phyloP scores from a whole-genome alignment of 37 sponge, comb jelly and placozoan genomes.

The Crambe crambe region DNA sequence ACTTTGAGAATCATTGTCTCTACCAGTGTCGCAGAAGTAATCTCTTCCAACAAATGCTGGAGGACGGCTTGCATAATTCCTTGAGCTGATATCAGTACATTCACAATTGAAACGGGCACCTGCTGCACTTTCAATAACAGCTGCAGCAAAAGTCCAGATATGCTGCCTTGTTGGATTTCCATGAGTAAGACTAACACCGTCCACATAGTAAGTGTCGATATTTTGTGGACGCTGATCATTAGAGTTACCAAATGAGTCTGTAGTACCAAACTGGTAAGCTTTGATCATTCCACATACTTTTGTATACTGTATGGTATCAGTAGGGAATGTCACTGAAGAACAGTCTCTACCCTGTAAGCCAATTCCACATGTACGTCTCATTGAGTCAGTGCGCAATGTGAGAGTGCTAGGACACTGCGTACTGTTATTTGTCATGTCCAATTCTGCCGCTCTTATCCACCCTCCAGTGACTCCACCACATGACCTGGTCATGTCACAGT shows the following conservation, averaged over 20 bases:
- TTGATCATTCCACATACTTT: constrained; percentile 38
- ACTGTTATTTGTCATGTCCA: neutral
- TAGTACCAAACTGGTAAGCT: constrained; percentile 23
- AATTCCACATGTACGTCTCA: neutral
- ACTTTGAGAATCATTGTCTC: neutral
- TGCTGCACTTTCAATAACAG: neutral
- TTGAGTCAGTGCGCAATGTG: neutral
- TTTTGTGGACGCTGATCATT: too few species aligned
- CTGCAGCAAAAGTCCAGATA: constrained; percentile 48
- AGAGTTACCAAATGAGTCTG: constrained; percentile 19
- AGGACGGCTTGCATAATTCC: too few species aligned
- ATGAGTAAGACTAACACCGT: too few species aligned
- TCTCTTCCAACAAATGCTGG: neutral
- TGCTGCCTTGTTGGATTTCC: constrained; percentile 37
- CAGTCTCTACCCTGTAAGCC: neutral
- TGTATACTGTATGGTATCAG: constrained; percentile 10
- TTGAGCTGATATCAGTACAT: neutral
- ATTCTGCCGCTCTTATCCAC: too few species aligned
- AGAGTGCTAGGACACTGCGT: neutral
- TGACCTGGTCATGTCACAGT: too few species aligned
- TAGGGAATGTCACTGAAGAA: neutral
- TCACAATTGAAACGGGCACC: neutral
- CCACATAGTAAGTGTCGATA: constrained; percentile 15
- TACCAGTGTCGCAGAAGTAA: constrained; percentile 49
- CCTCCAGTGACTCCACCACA: too few species aligned